Conservation (phyloP, 35 echinoderm and acorn worm genomes). For the Ophioderma brevispina region DNA sequence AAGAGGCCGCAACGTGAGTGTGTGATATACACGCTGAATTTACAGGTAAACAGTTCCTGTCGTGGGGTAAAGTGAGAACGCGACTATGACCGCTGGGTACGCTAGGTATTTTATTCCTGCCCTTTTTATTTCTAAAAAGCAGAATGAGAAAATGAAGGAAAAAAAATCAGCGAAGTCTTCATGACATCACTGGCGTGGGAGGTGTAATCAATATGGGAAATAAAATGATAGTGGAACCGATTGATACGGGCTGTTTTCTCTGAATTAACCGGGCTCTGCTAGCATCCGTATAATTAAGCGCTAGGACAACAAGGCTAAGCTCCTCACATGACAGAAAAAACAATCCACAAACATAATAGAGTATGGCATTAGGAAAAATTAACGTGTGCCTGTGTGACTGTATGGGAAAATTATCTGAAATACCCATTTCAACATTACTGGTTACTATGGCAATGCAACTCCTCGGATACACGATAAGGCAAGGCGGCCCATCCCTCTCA, state of each 20-base stretch:
- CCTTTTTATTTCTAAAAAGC: background rate
- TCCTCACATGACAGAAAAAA: background rate
- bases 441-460: background rate
- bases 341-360: background rate
- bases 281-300: background rate
- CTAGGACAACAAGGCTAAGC: background rate
- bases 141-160: background rate
- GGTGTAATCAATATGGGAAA: background rate
- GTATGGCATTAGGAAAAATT: background rate
- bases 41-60: constrained; percentile 6
- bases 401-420: background rate
- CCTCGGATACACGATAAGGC: background rate
- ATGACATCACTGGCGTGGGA: constrained; percentile 1
- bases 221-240: background rate
- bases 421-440: background rate
- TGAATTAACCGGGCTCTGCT: background rate
- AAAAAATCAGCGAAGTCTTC: background rate
- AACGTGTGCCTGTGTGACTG: background rate
- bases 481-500: background rate
- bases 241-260: background rate
- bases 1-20: background rate
- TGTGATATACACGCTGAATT: background rate
- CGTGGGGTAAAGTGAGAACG: background rate
- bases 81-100: background rate
- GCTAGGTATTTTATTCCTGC: background rate